Evolutionary conservation across 2,113 vertebrate genomes (phyloP), one percentile per base, ranked within the genome.

Genomic region (Tapirus terrestris): DNA sequence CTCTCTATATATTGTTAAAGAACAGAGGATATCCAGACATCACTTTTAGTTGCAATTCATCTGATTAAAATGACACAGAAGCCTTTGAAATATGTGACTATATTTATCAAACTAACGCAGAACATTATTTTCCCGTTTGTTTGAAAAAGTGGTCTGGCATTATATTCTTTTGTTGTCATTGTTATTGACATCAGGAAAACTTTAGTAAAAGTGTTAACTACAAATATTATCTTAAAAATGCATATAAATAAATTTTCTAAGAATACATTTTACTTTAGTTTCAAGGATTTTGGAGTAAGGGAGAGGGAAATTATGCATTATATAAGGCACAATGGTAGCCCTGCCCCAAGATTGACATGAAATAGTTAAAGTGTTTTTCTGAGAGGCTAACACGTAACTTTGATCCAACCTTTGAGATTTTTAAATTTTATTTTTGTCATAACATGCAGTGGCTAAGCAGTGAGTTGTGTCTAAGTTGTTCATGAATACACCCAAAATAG

Each of bases 391-490:
- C 25, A 53, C 2, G n/a, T 60, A 68, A 83, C 21, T 93, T 65
- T 86, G 67, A 97, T 27, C 79, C 80, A 85, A 51, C 8, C n/a
- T 94, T 80, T 91, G n/a, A 94, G 29, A 88, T 70, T 87, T 92
- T 81, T 70, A 73, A 76, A 29, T 94, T 95, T 89, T 93, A 68
- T 80, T 92, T 97, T 94, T 96, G 58, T 81, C 45, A 89, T 85
- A 85, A 83, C 68, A 58, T 17, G 33, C 16, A 51, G 65, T 51
- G 61, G 17, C 45, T 95, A 89, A 81, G 27, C 70, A 95, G 75
- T 96, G 70, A 80, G 63, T 92, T 84, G 31, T 87, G 43, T 61
- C 90, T 96, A 89, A 60, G 60, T 79, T 94, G n/a, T 76, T 97
- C 75, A 58, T 94, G 90, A 87, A 92, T 73, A 73, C 13, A 88